Percentiles rank a stretch among this genome's conserved stretches.
Evolutionary conservation across 2,113 vertebrate genomes (phyloP).

Genomic region (Mustela nigripes): DNA sequence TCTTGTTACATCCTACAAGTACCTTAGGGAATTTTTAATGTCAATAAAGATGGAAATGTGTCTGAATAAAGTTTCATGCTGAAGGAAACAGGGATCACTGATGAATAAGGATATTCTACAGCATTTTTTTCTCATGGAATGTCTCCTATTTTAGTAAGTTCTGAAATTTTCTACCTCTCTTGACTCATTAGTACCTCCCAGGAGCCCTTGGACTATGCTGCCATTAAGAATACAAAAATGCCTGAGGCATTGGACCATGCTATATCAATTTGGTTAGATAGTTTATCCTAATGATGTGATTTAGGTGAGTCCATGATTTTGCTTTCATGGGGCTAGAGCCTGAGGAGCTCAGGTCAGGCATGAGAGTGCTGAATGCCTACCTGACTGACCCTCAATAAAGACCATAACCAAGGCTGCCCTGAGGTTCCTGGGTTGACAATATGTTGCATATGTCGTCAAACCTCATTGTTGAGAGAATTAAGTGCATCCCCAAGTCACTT

Average conservation of each 20-base stretch:
- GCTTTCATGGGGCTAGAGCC: not conserved
- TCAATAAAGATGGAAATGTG: not conserved
- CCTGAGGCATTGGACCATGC: not conserved
- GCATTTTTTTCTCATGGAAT: not conserved
- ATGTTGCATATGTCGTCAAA: not conserved
- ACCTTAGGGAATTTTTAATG: not conserved
- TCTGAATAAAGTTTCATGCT: not conserved
- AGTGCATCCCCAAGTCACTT: rapidly evolving
- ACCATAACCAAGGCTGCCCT: not conserved
- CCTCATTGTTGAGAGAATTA: not conserved
- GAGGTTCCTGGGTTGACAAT: not conserved
- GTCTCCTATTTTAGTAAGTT: not conserved
- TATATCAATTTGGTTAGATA: not conserved
- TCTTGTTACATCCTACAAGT: not conserved
- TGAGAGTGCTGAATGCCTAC: not conserved
- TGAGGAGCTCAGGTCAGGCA: not conserved
- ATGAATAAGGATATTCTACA: conserved; percentile 3
- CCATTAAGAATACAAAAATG: not conserved
- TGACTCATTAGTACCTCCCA: not conserved
- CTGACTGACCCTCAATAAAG: not conserved
- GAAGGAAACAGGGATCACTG: not conserved
- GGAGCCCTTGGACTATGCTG: not conserved
- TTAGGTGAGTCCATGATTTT: not conserved
- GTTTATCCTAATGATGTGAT: not conserved
- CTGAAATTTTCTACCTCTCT: not conserved